Conservation (phyloP, 1,140 invertebrate species). For the Elysia chlorotica region DNA sequence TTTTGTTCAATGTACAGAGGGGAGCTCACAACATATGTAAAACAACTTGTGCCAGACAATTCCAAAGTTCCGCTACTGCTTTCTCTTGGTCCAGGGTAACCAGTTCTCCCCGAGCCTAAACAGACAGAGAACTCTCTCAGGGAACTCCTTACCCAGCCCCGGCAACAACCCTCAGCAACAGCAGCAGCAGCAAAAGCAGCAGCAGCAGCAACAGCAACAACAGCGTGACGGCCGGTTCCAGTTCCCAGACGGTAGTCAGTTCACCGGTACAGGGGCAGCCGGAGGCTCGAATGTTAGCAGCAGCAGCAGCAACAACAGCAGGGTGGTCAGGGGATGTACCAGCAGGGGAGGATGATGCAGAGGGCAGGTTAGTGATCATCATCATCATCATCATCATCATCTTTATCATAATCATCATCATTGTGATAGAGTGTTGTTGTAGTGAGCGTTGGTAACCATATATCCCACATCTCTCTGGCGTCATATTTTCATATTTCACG, state of each 20-base stretch:
- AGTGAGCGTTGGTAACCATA: too few relatives aligned
- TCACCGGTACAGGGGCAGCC: conserved; percentile 28
- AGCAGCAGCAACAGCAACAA: conserved; percentile 12
- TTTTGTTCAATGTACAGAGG: too few relatives aligned
- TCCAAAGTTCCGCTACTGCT: too few relatives aligned
- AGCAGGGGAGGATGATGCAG: conserved; percentile 43
- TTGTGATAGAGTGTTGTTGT: too few relatives aligned
- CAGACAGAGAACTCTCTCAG: conserved; percentile 47
- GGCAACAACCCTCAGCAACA: conserved; percentile 8
- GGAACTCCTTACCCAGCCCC: conserved; percentile 42
- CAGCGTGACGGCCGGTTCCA: conserved; percentile 36
- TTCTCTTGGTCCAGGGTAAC: too few relatives aligned
- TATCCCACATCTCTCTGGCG: too few relatives aligned
- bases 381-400: too few relatives aligned
- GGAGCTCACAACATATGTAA: too few relatives aligned
- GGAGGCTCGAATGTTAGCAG: conserved; percentile 27
- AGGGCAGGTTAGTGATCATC: conserved; percentile 15
- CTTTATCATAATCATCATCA: too few relatives aligned
- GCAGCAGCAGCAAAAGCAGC: conserved; percentile 12
- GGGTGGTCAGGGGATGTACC: conserved; percentile 33
- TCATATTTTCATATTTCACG: too few relatives aligned
- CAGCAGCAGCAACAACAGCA: conserved; percentile 40
- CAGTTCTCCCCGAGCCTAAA: conserved; percentile 39
- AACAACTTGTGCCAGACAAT: too few relatives aligned
- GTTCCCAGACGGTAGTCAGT: conserved; percentile 32